Conservation (phyloP, 2,113 vertebrate species). For the Proterorhinus semilunaris region DNA sequence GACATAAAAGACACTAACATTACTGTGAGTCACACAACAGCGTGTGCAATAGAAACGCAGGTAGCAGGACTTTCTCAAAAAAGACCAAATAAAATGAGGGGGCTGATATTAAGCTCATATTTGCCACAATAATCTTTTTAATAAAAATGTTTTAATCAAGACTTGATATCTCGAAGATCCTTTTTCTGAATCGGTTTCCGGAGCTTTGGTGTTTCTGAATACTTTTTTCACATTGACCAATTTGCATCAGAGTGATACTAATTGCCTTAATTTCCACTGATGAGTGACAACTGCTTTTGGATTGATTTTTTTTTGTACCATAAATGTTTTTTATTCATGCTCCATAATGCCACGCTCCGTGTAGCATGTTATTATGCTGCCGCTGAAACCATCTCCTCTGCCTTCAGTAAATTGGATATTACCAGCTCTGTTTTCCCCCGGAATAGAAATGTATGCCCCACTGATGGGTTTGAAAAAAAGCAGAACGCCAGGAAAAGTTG, state of each 20-base stretch:
- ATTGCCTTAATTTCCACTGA: constrained; percentile 79
- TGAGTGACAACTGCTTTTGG: constrained; percentile 76
- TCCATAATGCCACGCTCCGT: constrained; percentile 74
- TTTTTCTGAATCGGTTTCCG: constrained; percentile 51
- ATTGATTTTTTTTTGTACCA: constrained; percentile 70
- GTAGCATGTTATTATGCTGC: constrained; percentile 80
- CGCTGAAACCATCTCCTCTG: constrained; percentile 75
- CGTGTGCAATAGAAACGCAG: too few species aligned
- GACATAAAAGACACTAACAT: too few species aligned
- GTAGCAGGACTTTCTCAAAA: too few species aligned
- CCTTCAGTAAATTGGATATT: constrained; percentile 81
- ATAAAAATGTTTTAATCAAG: background rate
- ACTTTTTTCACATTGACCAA: constrained; percentile 63
- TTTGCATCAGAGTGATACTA: constrained; percentile 79
- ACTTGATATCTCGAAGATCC: background rate
- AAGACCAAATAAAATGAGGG: too few species aligned
- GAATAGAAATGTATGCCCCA: constrained; percentile 76
- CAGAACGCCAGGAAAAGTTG: constrained; percentile 60
- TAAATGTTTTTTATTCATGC: constrained; percentile 79
- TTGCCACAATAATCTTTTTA: too few species aligned
- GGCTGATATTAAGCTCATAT: too few species aligned
- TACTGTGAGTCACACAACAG: too few species aligned
- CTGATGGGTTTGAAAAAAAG: constrained; percentile 66
- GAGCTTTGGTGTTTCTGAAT: constrained; percentile 54
- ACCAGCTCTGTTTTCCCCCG: constrained; percentile 74